Percentiles rank a stretch among this genome's conserved stretches.
Conservation (phyloP, 2,888 invertebrate genomes). For the Chaitophorus viminalis region DNA sequence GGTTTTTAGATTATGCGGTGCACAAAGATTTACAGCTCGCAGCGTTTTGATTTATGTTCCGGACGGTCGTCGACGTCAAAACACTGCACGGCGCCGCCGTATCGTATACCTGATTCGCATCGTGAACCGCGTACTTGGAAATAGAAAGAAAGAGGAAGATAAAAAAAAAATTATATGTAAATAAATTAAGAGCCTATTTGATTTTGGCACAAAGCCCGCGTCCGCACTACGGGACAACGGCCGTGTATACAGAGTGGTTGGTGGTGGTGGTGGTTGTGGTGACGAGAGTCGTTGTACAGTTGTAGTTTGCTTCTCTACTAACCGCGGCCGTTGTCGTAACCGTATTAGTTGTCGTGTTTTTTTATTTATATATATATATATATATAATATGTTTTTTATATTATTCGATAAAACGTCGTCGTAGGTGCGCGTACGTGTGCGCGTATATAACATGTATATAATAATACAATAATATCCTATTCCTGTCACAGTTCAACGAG, state of each 20-base stretch:
- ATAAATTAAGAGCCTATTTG: neutral
- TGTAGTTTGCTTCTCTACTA: too few relatives aligned
- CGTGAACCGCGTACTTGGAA: neutral
- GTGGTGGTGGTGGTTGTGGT: too few relatives aligned
- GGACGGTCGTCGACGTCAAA: constrained; percentile 21
- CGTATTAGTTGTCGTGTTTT: too few relatives aligned
- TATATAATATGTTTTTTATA: too few relatives aligned
- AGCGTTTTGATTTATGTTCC: constrained; percentile 49
- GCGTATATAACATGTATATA: too few relatives aligned
- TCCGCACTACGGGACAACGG: neutral
- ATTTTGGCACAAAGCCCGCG: constrained; percentile 13
- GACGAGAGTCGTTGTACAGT: neutral
- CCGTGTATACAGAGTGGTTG: neutral
- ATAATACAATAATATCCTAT: neutral
- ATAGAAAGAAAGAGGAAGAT: neutral
- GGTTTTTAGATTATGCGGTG: constrained; percentile 7
- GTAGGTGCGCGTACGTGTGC: too few relatives aligned
- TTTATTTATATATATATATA: too few relatives aligned
- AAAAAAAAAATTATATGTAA: neutral
- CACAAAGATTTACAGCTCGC: constrained; percentile 40
- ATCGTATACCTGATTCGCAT: constrained; percentile 21
- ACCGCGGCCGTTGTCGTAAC: too few relatives aligned
- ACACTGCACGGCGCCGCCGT: too few relatives aligned
- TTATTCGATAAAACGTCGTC: neutral
- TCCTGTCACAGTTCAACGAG: neutral